Conservation (phyloP, 2,797 vertebrate species). For the Poecile montanus region DNA sequence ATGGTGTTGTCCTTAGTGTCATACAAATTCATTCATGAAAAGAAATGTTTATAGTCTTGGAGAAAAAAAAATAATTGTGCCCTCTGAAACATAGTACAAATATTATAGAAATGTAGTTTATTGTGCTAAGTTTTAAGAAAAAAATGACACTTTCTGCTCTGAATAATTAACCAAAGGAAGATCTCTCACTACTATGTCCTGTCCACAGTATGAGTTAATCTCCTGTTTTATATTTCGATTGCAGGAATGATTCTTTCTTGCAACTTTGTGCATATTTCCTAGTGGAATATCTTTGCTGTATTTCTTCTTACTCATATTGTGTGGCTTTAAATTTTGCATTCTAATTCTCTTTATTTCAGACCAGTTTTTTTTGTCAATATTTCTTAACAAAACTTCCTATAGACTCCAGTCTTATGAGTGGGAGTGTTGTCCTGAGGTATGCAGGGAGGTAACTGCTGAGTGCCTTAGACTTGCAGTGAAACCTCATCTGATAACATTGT, state of each 20-base stretch:
- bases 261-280: not conserved
- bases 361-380: not conserved
- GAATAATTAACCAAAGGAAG: not conserved
- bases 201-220: not conserved
- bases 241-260: not conserved
- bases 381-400: not conserved
- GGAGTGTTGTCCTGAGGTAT: not conserved
- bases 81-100: not conserved
- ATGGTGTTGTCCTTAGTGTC: not conserved
- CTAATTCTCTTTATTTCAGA: not conserved
- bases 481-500: not conserved
- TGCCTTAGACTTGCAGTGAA: not conserved
- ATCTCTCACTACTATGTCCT: not conserved
- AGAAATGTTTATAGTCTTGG: not conserved
- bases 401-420: too few species aligned
- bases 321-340: not conserved
- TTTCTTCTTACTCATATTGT: not conserved
- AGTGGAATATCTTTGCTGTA: not conserved
- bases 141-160: not conserved
- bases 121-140: not conserved
- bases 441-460: not conserved
- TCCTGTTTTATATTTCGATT: not conserved
- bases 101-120: not conserved
- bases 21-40: conserved; percentile 4
- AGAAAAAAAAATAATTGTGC: not conserved